Base-by-base conservation (phyloP, 1,140 invertebrate genomes). In the Drosophila prosaltans region DNA sequence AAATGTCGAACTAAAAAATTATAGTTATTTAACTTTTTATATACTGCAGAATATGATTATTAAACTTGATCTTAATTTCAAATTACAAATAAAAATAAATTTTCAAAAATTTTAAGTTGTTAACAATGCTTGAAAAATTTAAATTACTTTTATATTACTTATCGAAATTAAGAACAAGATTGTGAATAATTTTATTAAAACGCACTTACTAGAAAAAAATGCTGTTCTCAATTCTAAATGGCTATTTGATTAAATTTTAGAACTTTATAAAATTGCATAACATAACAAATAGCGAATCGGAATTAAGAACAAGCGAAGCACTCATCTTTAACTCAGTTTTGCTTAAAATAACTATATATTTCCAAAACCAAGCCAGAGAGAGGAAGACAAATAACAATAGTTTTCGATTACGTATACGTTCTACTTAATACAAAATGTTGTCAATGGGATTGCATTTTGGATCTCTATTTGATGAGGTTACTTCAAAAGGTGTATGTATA, bases 401-500 rank as follows among this genome's bases (percentile, higher is more conserved):
- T 21, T 7, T 32, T 9, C 28, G 21, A 11, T 28, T 32, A 54
- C 9, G 55, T 70, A 81, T 32, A 67, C 16, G 55, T 40, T 59
- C 57, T 62, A 71, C 65, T 64, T 54, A 74, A 62, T 71, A 80
- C 67, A 82, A 72, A 67, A 72, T 32, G 9, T 40, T 67, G 48
- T 61, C 72, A 32, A 54, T 57, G 48, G 72, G 16, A 11, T 61
- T 73, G 60, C 65, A 26, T 55, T 60, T 79, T 82, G 72, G 72
- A 85, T 72, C 68, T 70, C 58, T 69, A 63, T 69, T 64, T 70
- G 24, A 24, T 36, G 9, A 55, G 59, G 16, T 69, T 55, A 63
- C 55, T 43, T 48, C 45, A 21, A 58, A 48, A 60, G n/a, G 5
- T 16, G 61, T 51, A 65, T 61, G 48, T 28, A 39, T 51, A n/a